Evolutionary conservation across 2,888 invertebrate genomes (phyloP).

Genomic region (Cerastis rubricosa): DNA sequence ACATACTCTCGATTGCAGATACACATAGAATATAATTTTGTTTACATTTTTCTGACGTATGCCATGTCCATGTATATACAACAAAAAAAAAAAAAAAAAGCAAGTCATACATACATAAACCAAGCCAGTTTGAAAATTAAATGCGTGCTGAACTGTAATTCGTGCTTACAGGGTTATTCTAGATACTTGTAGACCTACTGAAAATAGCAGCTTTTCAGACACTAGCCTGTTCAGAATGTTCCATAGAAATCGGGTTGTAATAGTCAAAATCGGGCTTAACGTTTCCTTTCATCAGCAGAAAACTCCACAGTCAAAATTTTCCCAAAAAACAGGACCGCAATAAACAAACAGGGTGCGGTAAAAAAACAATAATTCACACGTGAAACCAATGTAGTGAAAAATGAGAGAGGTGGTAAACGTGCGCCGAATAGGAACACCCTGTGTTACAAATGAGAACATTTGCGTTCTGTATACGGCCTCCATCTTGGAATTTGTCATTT

Average conservation of each 20-base stretch:
- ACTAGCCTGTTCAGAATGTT: neutral
- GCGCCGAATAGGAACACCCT: constrained; percentile 79
- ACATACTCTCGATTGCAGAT: neutral
- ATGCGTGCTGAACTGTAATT: neutral
- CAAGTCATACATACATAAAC: neutral
- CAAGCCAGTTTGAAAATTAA: neutral
- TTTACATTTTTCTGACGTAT: neutral
- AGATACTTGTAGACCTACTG: neutral
- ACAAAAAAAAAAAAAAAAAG: neutral
- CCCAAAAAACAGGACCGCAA: constrained; percentile 60
- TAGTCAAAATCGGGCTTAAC: neutral
- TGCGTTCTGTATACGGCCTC: constrained; percentile 74
- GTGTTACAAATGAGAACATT: constrained; percentile 87
- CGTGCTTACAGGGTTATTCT: neutral
- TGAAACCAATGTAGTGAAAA: constrained; percentile 91
- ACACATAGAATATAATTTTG: neutral
- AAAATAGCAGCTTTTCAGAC: neutral
- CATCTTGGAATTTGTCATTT: constrained; percentile 63
- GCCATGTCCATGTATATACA: neutral
- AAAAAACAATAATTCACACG: constrained; percentile 90
- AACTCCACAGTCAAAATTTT: constrained; percentile 27
- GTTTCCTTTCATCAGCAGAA: neutral
- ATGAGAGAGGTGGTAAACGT: constrained; percentile 88
- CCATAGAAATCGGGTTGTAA: neutral
- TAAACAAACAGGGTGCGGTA: constrained; percentile 78